Evolutionary conservation across 2,113 vertebrate species (phyloP), one percentile per base, ranked within the genome.

Genomic region (Galeopterus variegatus): DNA sequence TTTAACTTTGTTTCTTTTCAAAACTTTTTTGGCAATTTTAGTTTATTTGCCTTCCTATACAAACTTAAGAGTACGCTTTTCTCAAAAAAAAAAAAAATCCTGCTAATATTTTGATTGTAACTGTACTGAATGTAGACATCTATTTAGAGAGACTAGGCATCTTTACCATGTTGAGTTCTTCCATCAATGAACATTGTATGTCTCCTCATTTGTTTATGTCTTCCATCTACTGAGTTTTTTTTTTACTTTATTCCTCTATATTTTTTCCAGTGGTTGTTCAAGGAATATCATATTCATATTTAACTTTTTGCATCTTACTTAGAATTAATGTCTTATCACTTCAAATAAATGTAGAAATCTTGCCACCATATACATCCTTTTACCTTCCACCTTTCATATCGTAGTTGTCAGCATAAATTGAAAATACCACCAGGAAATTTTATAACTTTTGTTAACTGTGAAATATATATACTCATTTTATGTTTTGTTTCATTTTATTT

Each of bases 241-340:
- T 87, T 52, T 87, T 31, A 77, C 13, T 91, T 41, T 72, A 1
- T 41, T 41, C 41, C 41, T 41, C 41, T 41, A 2, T 62, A 19
- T 84, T 93, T 93, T 54, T 67, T 31, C 15, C 45, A 95, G 54
- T 15, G 17, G n/a, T 77, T 64, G 6, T 9, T 67, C 70, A 88
- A 87, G 6, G 45, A 12, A 45, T 41, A 56, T 3, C 81, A 65
- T 62, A 45, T 95, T 89, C 11, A 67, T 92, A 85, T 62, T 62
- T 85, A 92, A 62, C 48, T 92, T 94, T 69, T 80, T 11, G 85
- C 12, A 86, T n/a, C 18, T 33, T 50, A 79, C 28, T 88, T 62
- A 91, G 36, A 58, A 60, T 88, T 64, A 83, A 77, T 94, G 72
- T 92, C 88, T 92, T 62, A 89, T 8, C 15, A 72, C 24, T 92